phyloP scores from a whole-genome alignment of 2,113 vertebrate genomes.

The Brachyhypopomus gauderio region DNA sequence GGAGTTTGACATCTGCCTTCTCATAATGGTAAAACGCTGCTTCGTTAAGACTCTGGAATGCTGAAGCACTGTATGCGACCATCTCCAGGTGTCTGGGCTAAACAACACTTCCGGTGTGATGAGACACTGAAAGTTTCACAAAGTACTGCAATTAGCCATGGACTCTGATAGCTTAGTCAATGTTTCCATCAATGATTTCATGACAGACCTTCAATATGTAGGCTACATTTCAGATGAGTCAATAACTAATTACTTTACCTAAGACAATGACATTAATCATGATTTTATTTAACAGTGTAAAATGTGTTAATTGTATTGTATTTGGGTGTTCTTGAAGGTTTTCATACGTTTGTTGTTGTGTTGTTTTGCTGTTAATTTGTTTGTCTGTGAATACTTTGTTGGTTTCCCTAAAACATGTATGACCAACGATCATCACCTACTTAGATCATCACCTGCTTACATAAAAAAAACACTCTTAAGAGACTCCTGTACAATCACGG shows the following conservation, averaged over 20 bases:
- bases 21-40: conserved; percentile 32
- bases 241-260: conserved; percentile 30
- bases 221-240: conserved; percentile 20
- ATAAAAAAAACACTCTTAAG: too few species aligned
- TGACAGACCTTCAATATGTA: conserved; percentile 7
- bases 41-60: conserved; percentile 24
- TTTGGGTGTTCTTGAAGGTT: background rate
- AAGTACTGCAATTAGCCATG: conserved; percentile 8
- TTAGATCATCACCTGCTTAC: too few species aligned
- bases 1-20: conserved; percentile 37
- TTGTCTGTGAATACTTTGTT: too few species aligned
- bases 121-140: conserved; percentile 9
- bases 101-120: conserved; percentile 9
- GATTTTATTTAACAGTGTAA: background rate
- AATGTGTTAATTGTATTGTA: background rate
- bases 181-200: background rate
- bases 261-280: conserved; percentile 20
- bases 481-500: background rate
- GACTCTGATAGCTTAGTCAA: background rate
- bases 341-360: background rate
- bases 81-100: conserved; percentile 12
- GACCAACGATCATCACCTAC: too few species aligned
- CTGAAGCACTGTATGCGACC: conserved; percentile 19
- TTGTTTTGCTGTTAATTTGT: too few species aligned
- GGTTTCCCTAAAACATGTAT: too few species aligned